A percentile compares a stretch with the other conserved stretches of the same genome.
phyloP scores from a whole-genome alignment of 2,113 vertebrate species.

The Misgurnus anguillicaudatus region DNA sequence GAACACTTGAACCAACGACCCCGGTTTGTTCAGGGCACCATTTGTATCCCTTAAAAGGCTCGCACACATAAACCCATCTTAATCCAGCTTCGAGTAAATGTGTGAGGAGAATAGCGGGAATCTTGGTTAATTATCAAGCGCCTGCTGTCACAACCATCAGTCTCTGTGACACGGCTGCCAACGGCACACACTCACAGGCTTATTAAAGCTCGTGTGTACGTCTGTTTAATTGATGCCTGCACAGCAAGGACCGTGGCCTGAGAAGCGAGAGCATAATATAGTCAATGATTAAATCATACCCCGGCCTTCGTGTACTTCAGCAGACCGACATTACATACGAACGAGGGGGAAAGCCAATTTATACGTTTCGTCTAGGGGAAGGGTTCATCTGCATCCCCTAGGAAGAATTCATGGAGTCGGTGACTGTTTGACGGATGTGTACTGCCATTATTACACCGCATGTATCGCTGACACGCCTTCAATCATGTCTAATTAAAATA shows the following conservation, averaged over 20 bases:
- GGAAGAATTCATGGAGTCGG: neutral
- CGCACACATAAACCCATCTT: neutral
- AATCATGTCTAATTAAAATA: slow-evolving; percentile 47
- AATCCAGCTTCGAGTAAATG: neutral
- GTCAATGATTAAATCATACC: slow-evolving; percentile 26
- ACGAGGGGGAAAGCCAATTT: neutral
- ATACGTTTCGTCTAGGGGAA: slow-evolving; percentile 7
- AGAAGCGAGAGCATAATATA: neutral
- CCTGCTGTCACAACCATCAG: slow-evolving; percentile 27
- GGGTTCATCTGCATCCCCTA: slow-evolving; percentile 32
- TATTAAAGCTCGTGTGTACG: slow-evolving; percentile 24
- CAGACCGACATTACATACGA: neutral
- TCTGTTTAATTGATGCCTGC: slow-evolving; percentile 15
- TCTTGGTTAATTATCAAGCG: slow-evolving; percentile 39
- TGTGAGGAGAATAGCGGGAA: neutral
- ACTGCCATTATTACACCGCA: slow-evolving; percentile 32
- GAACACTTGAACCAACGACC: slow-evolving; percentile 69
- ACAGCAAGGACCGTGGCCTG: neutral
- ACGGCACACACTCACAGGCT: slow-evolving; percentile 6
- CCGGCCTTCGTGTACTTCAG: neutral
- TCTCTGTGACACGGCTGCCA: slow-evolving; percentile 19
- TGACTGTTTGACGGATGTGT: slow-evolving; percentile 38
- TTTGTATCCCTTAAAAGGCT: neutral
- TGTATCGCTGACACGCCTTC: slow-evolving; percentile 24
- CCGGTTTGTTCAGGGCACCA: slow-evolving; percentile 36